phyloP scores from a whole-genome alignment of 1,140 invertebrate genomes.

The Drosophila lacertosa region DNA sequence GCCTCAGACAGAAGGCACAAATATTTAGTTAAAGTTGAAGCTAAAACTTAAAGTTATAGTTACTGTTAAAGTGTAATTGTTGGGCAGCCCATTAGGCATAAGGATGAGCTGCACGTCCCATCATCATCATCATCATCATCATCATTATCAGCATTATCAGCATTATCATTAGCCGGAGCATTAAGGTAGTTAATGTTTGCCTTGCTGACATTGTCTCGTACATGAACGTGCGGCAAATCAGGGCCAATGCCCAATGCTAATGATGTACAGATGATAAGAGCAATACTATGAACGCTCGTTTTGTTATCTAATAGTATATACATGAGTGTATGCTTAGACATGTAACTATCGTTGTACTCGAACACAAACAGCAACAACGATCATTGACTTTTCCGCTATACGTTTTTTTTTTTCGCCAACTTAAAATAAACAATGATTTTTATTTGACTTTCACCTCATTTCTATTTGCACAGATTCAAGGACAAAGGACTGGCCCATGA shows the following conservation, averaged over 20 bases:
- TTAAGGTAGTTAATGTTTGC: slow-evolving; percentile 18
- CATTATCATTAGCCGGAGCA: slow-evolving; percentile 5
- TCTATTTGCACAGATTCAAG: slow-evolving; percentile 87
- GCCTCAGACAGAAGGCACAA: neutral
- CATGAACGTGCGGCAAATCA: slow-evolving; percentile 42
- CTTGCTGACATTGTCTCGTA: slow-evolving; percentile 21
- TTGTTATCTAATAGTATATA: slow-evolving; percentile 40
- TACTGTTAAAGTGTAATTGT: neutral
- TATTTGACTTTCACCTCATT: neutral
- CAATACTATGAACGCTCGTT: slow-evolving; percentile 15
- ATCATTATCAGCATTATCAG: slow-evolving; percentile 14
- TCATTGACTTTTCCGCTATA: slow-evolving; percentile 13
- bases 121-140: slow-evolving; percentile 9
- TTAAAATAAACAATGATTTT: neutral
- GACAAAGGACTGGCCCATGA: slow-evolving; percentile 93
- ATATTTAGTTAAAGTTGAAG: slow-evolving; percentile 6
- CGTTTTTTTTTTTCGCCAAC: slow-evolving; percentile 1
- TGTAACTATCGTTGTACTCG: slow-evolving; percentile 1
- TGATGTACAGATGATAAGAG: slow-evolving; percentile 60
- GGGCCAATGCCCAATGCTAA: slow-evolving; percentile 57
- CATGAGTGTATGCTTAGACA: neutral
- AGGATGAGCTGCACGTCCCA: slow-evolving; percentile 13
- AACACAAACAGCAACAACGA: slow-evolving; percentile 1
- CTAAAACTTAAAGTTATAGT: slow-evolving; percentile 1
- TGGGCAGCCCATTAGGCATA: neutral